Base-by-base conservation (phyloP, 2,797 vertebrate species). In the Sitta carolinensis region DNA sequence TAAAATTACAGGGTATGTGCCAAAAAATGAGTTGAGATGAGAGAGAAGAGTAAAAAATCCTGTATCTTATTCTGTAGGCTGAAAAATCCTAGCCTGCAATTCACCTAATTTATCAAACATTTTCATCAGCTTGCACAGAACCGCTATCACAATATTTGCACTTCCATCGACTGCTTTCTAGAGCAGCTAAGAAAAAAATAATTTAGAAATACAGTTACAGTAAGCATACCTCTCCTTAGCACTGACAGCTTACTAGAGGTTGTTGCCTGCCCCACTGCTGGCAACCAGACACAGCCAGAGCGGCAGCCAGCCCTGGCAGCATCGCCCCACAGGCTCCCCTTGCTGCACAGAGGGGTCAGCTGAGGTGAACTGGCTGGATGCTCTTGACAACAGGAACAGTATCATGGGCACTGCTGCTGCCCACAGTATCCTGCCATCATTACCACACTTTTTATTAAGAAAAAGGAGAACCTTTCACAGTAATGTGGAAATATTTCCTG, bases 281-380 rank as follows among this genome's bases (percentile, higher is more conserved):
- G 32, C 0, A 1, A 11, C 5, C 4, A 7, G 19, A 15, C 4
- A 3, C 1, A 7, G 30, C 42, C 1, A 1, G 21, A 50, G 47
- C 20, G 7, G 1, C 55, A 64, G 43, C 26, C 34, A 7, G 6
- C 0, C 2, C 3, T 18, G 16, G 16, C 30, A 51, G 11, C n/a
- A n/a, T 14, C 3, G 0, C 25, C 18, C 43, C 1, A 0, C 38
- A 61, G 10, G 66, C 45, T 64, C 10, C 32, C 17, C n/a, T 14
- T 7, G 29, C 38, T 2, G 0, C 1, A 0, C 40, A 9, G 38
- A 4, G 3, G 7, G 7, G 9, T 17, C 57, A 59, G 51, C 23
- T 57, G 13, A 10, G 29, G 54, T 9, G 38, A 58, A 23, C 13
- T 19, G 45, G 7, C 29, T 52, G 52, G 27, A 16, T 26, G 26